Percentiles rank a stretch among this genome's conserved stretches.
These are phyloP conservation scores for Paracentrotus lividus DNA, from an alignment of 53 echinoderm and acorn worm species.

Conservation along the genomic window DNA sequence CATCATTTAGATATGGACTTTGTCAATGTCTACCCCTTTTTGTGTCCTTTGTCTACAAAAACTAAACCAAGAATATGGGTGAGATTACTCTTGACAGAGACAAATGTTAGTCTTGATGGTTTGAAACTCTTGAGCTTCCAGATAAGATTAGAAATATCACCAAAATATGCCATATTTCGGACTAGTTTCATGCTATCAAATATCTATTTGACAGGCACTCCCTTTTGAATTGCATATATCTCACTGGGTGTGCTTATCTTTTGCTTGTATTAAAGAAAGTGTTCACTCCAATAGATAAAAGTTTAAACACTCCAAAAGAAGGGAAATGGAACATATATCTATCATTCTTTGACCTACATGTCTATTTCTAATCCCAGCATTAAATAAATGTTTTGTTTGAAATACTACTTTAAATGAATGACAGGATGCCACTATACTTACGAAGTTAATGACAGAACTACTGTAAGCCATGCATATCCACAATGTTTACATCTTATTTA, in stretches of 20 bases:
- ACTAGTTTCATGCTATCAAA: slow-evolving; percentile 23
- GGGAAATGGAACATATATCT: not conserved
- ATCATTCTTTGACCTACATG: not conserved
- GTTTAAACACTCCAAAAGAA: not conserved
- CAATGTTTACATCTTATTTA: slow-evolving; percentile 35
- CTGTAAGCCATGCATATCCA: slow-evolving; percentile 27
- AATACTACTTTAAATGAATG: not conserved
- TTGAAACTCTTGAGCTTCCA: slow-evolving; percentile 8
- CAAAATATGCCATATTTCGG: slow-evolving; percentile 13
- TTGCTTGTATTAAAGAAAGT: not conserved
- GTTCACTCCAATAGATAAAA: not conserved
- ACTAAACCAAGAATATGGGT: not conserved
- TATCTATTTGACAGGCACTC: slow-evolving; percentile 12
- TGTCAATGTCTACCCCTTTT: not conserved
- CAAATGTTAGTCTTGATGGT: slow-evolving; percentile 38
- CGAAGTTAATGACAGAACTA: not conserved
- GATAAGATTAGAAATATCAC: slow-evolving; percentile 19
- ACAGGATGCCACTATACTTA: not conserved
- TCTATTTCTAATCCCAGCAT: not conserved
- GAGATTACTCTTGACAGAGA: slow-evolving; percentile 43
- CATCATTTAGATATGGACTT: slow-evolving; percentile 14
- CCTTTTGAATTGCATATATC: not conserved
- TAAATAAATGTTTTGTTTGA: not conserved
- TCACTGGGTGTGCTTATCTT: not conserved
- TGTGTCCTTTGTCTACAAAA: not conserved